Conservation (phyloP, 2,113 vertebrate species). For the Amphiprion percula region DNA sequence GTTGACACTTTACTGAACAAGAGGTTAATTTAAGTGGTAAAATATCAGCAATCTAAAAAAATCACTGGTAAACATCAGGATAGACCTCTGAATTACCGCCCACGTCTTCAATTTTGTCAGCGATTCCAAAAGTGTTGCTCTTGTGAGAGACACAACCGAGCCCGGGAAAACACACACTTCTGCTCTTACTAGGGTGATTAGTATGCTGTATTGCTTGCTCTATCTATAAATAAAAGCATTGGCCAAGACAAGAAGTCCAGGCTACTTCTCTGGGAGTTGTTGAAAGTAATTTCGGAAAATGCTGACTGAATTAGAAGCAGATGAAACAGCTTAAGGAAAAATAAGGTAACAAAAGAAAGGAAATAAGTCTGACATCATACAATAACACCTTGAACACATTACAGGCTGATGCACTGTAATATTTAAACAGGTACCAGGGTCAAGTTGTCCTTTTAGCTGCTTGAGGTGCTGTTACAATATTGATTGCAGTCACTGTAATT, state of each 20-base stretch:
- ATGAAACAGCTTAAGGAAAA: slow-evolving; percentile 9
- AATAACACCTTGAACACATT: not conserved
- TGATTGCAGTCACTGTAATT: not conserved
- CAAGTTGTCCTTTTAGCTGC: not conserved
- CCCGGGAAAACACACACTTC: slow-evolving; percentile 2
- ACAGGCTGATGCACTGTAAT: not conserved
- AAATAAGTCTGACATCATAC: slow-evolving; percentile 17
- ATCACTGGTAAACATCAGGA: slow-evolving; percentile 24
- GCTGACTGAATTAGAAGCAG: slow-evolving; percentile 27
- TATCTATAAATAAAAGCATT: slow-evolving; percentile 40
- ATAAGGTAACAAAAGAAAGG: not conserved
- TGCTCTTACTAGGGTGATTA: slow-evolving; percentile 32
- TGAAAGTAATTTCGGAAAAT: slow-evolving; percentile 27
- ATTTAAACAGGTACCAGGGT: too few species aligned
- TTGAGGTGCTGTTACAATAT: not conserved
- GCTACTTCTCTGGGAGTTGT: slow-evolving; percentile 21
- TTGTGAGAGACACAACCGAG: slow-evolving; percentile 23
- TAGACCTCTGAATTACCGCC: slow-evolving; percentile 13
- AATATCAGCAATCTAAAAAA: slow-evolving; percentile 12
- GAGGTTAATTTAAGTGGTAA: slow-evolving; percentile 28
- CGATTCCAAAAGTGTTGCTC: slow-evolving; percentile 19
- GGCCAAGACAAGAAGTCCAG: slow-evolving; percentile 10
- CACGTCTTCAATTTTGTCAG: slow-evolving; percentile 23
- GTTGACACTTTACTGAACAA: not conserved
- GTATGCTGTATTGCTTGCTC: slow-evolving; percentile 15